These are phyloP conservation scores for Isaurus tuberculatus DNA, from an alignment of 92 coral and sea anemone species.

Conservation along the genomic window DNA sequence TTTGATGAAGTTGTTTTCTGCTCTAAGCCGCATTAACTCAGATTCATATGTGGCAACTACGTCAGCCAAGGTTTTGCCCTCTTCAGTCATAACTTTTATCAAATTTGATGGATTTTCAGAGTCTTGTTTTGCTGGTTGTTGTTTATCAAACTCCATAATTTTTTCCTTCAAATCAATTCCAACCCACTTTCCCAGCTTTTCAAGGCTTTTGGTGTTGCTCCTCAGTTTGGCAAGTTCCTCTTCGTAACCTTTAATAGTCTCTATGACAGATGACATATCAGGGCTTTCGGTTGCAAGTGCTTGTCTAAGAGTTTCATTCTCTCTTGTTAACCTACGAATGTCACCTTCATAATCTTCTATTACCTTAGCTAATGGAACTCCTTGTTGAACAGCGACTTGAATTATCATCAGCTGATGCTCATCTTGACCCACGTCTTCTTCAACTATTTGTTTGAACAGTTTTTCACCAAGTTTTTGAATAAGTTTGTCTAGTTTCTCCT, in stretches of 20 bases:
- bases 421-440: slow-evolving; percentile 5
- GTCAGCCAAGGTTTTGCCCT: slow-evolving; percentile 63
- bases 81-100: slow-evolving; percentile 43
- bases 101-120: not conserved
- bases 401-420: slow-evolving; percentile 47
- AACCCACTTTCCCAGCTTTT: slow-evolving; percentile 22
- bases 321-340: slow-evolving; percentile 61
- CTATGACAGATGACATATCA: slow-evolving; percentile 59
- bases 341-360: slow-evolving; percentile 74
- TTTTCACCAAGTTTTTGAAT: slow-evolving; percentile 26
- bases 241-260: slow-evolving; percentile 66
- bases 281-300: slow-evolving; percentile 58
- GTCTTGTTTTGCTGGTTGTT: not conserved
- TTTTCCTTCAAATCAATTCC: slow-evolving; percentile 12
- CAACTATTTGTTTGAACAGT: slow-evolving; percentile 33
- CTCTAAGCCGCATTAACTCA: slow-evolving; percentile 40
- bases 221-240: slow-evolving; percentile 27
- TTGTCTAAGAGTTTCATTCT: slow-evolving; percentile 49
- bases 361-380: slow-evolving; percentile 66
- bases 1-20: not conserved
- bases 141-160: slow-evolving; percentile 16
- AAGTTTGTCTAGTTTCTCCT: slow-evolving; percentile 24
- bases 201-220: not conserved
- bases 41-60: slow-evolving; percentile 65
- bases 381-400: slow-evolving; percentile 64